Conservation (phyloP, 2,888 invertebrate genomes). For the Chesias legatella region DNA sequence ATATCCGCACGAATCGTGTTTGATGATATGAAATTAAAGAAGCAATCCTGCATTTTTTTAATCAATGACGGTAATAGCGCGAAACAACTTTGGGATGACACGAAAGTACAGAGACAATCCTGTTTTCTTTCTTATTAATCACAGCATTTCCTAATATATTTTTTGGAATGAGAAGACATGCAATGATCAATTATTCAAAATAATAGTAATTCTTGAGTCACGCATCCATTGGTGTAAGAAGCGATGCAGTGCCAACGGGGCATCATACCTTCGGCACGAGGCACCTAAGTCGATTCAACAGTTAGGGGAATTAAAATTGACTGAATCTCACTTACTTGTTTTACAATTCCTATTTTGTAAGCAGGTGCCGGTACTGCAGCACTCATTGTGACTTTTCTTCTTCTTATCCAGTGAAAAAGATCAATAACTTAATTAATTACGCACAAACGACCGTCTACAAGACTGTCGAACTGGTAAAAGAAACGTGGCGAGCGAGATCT, state of each 20-base stretch:
- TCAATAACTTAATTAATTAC: conserved; percentile 53
- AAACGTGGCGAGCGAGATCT: conserved; percentile 74
- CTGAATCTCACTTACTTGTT: conserved; percentile 65
- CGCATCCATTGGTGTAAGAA: conserved; percentile 8
- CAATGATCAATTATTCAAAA: background rate
- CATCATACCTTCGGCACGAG: conserved; percentile 64
- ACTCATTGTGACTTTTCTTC: conserved; percentile 61
- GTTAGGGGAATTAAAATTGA: conserved; percentile 32
- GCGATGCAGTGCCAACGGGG: conserved; percentile 67
- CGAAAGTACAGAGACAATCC: no score
- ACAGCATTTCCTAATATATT: no score
- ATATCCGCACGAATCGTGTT: no score
- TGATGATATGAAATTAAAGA: no score
- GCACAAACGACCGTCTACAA: conserved; percentile 51
- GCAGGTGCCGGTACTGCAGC: conserved; percentile 59
- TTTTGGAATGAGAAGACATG: background rate
- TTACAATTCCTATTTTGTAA: conserved; percentile 70
- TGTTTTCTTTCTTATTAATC: no score
- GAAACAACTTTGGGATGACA: no score
- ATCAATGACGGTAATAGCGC: no score
- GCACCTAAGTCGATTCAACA: conserved; percentile 34
- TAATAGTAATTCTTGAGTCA: background rate
- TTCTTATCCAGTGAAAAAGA: conserved; percentile 44
- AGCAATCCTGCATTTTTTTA: no score
- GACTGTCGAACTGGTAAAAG: conserved; percentile 43